These are phyloP conservation scores for Prionace glauca DNA, from an alignment of 2,797 vertebrate species.

Conservation along the genomic window DNA sequence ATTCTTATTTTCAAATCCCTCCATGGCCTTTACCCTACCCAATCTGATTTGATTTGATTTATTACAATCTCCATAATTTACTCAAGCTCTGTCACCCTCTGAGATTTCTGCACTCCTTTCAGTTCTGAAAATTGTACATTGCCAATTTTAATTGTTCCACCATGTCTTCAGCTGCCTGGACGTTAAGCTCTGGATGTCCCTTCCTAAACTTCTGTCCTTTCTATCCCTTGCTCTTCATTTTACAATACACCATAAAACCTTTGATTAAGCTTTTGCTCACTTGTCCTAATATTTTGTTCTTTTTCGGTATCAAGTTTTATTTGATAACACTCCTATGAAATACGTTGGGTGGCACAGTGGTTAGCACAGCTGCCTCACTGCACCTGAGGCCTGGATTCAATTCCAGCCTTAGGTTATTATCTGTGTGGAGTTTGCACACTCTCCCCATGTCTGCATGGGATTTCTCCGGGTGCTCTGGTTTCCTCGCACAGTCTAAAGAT, in stretches of 20 bases:
- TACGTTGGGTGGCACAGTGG: neutral
- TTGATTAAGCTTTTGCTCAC: neutral
- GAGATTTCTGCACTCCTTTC: neutral
- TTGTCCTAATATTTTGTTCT: neutral
- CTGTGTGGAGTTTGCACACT: too few relatives aligned
- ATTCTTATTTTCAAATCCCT: neutral
- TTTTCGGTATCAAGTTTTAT: neutral
- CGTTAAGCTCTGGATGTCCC: neutral
- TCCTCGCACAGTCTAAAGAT: too few relatives aligned
- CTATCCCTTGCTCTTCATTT: neutral
- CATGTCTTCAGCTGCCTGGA: neutral
- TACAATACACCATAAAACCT: neutral
- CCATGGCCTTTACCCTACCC: neutral
- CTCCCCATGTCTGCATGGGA: too few relatives aligned
- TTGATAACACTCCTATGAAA: neutral
- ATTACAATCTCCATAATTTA: neutral
- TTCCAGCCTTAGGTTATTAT: too few relatives aligned
- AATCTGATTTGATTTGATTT: neutral
- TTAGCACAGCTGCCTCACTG: too few relatives aligned
- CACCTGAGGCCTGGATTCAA: too few relatives aligned
- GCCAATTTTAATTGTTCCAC: neutral
- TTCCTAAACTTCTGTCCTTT: neutral
- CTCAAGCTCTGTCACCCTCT: neutral
- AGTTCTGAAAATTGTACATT: neutral
- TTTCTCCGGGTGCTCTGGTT: too few relatives aligned